Evolutionary conservation across 2,113 vertebrate genomes (phyloP), one percentile per base, ranked within the genome.

Genomic region (Myodes glareolus): DNA sequence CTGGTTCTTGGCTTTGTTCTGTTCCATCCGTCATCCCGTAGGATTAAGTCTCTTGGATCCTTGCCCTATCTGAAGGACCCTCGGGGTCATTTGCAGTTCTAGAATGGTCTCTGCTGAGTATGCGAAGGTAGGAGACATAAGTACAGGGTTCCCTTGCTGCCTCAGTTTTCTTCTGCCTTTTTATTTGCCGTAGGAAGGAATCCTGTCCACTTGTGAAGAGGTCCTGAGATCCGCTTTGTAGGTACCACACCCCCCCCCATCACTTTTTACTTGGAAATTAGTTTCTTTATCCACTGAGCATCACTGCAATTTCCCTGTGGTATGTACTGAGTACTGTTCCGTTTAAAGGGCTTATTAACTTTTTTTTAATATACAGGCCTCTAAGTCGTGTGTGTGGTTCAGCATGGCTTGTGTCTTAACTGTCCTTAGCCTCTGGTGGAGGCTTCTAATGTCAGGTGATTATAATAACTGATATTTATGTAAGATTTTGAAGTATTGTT

Each of bases 61-160:
- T 65, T 12, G 17, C 25, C 39, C 36, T 14, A 7, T 78, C 50
- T 70, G 31, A 84, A 89, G 27, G 70, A 65, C 2, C 9, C 61
- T 33, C 29, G 2, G 61, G 42, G 17, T 63, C 52, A 70, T 50
- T 77, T 85, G 67, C 2, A 92, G 21, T 95, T 88, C 19, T 7
- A 31, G 23, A 92, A 92, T 81, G 2, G 88, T 91, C 87, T 91
- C 52, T 95, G 29, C 77, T 96, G 75, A 78, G 58, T 92, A 91
- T 86, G 19, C 6, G 33, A 81, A 90, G 52, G 67, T 67, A 45
- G 19, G 39, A 58, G 27, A 47, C 50, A 75, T 92, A 81, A 93
- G 33, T 58, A 25, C n/a, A 1, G 1, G 0, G n/a, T 81, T 91
- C 31, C 29, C 14, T 78, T 78, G 76, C 72, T 25, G 36, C 87